phyloP scores from a whole-genome alignment of 2,797 vertebrate species.

The Poeciliopsis infans region DNA sequence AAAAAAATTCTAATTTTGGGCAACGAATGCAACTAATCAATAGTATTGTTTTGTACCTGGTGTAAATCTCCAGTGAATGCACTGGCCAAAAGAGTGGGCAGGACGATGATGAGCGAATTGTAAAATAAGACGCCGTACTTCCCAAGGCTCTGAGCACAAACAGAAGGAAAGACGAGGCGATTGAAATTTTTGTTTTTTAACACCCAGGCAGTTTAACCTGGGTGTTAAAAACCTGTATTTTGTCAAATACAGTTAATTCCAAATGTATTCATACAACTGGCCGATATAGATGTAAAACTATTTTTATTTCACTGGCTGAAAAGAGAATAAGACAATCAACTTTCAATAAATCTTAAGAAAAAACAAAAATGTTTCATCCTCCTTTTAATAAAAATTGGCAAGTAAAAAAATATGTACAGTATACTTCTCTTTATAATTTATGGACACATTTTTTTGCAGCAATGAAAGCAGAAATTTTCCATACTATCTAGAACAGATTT shows the following conservation, averaged over 20 bases:
- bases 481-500: neutral
- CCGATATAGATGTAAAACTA: neutral
- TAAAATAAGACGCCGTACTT: slow-evolving; percentile 94
- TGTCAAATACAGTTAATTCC: neutral
- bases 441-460: neutral
- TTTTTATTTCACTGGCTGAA: neutral
- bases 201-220: neutral
- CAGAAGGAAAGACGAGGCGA: neutral
- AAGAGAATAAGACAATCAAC: neutral
- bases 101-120: slow-evolving; percentile 89
- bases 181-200: neutral
- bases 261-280: neutral
- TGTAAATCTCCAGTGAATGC: slow-evolving; percentile 87
- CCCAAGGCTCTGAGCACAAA: slow-evolving; percentile 83
- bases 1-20: neutral
- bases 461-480: neutral
- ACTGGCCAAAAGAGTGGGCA: slow-evolving; percentile 86
- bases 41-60: slow-evolving; percentile 72
- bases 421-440: neutral
- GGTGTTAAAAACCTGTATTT: too few species aligned
- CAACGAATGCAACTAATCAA: neutral
- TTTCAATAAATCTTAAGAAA: neutral
- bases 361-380: neutral
- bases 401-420: neutral
- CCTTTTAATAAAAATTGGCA: neutral